Conservation (phyloP, 2,888 invertebrate genomes). For the Hemaris fuciformis region DNA sequence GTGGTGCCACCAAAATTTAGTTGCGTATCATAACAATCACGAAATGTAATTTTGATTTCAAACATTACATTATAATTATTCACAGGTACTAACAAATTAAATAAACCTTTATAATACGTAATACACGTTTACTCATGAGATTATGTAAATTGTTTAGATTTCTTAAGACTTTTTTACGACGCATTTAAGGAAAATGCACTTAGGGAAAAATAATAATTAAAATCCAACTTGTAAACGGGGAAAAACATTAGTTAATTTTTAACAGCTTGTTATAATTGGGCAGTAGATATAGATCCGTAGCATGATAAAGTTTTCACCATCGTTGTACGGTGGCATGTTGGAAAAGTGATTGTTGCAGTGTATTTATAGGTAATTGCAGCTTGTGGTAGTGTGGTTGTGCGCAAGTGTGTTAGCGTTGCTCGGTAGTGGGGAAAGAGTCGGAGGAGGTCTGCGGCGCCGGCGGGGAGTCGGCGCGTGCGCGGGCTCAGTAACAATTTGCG, state of each 20-base stretch:
- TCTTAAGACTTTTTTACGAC: not conserved
- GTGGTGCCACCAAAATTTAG: not conserved
- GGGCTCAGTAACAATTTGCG: constrained; percentile 53
- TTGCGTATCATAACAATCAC: not conserved
- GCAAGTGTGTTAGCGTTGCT: constrained; percentile 10
- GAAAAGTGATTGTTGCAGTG: constrained; percentile 5
- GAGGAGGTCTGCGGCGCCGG: constrained; percentile 25
- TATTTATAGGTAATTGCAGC: not conserved
- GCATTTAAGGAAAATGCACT: not conserved
- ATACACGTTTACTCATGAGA: not conserved
- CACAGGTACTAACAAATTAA: too few relatives aligned
- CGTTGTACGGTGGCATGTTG: not conserved
- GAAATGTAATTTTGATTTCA: too few relatives aligned
- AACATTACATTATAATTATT: too few relatives aligned
- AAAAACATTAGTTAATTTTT: not conserved
- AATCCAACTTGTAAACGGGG: not conserved
- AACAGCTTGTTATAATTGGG: not conserved
- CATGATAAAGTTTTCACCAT: not conserved
- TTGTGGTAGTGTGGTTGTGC: not conserved
- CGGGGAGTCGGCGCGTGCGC: constrained; percentile 44
- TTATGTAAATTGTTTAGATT: not conserved
- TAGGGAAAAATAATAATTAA: not conserved
- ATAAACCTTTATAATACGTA: too few relatives aligned
- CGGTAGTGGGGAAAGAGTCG: constrained; percentile 39
- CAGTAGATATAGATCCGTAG: not conserved